These are phyloP conservation scores for Todiramphus chloris DNA, from an alignment of 2,113 vertebrate species.

Conservation along the genomic window DNA sequence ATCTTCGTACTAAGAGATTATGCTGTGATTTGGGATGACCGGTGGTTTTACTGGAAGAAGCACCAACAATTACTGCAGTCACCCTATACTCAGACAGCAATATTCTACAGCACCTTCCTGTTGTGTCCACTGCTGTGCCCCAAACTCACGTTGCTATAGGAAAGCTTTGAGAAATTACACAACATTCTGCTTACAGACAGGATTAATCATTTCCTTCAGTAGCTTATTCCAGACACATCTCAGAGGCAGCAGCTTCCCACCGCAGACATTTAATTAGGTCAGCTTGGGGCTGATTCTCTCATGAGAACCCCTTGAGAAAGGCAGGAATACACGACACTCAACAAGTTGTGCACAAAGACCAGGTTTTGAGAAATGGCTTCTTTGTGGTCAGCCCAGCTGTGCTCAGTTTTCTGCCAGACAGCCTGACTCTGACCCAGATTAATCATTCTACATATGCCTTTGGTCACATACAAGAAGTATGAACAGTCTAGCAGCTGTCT, in stretches of 20 bases:
- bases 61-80: rapidly evolving
- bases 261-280: not conserved
- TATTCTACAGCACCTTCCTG: not conserved
- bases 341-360: not conserved
- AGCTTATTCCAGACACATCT: not conserved
- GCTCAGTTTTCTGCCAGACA: not conserved
- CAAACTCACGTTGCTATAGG: not conserved
- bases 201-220: not conserved
- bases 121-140: not conserved
- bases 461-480: not conserved
- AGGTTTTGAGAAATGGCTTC: not conserved
- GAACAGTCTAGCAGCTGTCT: not conserved
- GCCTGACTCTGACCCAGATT: not conserved
- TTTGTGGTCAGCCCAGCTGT: not conserved
- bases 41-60: not conserved
- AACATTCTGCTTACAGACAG: not conserved
- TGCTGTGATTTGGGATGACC: not conserved
- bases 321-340: not conserved
- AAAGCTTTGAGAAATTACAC: not conserved
- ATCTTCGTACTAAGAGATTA: not conserved
- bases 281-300: not conserved
- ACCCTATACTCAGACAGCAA: not conserved
- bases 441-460: not conserved
- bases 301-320: not conserved
- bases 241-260: not conserved